Percentiles rank a stretch among this genome's conserved stretches.
phyloP scores from a whole-genome alignment of 2,113 vertebrate species.

The Seriola aureovittata region DNA sequence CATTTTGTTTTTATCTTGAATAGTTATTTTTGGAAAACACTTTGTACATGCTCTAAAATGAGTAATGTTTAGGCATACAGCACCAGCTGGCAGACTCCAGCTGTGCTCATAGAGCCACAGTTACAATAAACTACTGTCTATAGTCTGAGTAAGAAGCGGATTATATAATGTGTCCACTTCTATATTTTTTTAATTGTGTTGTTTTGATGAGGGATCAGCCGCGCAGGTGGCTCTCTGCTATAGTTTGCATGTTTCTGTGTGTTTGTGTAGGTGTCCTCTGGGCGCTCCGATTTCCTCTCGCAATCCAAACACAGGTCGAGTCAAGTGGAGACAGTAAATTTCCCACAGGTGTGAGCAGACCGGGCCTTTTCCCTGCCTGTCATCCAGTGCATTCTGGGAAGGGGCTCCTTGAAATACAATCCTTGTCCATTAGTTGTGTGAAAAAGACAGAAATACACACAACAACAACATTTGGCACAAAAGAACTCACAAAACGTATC shows the following conservation, averaged over 20 bases:
- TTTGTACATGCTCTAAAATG: background rate
- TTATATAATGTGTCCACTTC: background rate
- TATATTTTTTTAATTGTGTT: conserved; percentile 11
- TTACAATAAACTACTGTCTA: background rate
- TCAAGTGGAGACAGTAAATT: conserved; percentile 40
- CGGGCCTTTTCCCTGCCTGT: conserved; percentile 45
- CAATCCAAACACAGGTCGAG: conserved; percentile 36
- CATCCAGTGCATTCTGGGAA: conserved; percentile 50
- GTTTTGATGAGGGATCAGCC: background rate
- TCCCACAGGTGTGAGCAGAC: conserved; percentile 57
- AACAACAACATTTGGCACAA: conserved; percentile 1
- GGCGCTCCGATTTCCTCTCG: conserved; percentile 37
- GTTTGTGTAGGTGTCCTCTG: conserved; percentile 26
- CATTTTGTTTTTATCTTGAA: background rate
- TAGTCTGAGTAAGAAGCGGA: background rate
- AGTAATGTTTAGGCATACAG: background rate
- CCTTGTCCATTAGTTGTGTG: conserved; percentile 10
- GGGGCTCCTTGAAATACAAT: conserved; percentile 43
- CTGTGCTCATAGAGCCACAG: background rate
- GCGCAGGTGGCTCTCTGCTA: background rate
- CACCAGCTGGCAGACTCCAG: background rate
- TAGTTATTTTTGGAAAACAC: background rate
- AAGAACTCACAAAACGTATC: background rate
- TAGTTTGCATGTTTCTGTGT: conserved; percentile 18
- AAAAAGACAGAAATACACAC: background rate